Evolutionary conservation across 2,888 invertebrate species (phyloP).

Genomic region (Argyresthia albistria): DNA sequence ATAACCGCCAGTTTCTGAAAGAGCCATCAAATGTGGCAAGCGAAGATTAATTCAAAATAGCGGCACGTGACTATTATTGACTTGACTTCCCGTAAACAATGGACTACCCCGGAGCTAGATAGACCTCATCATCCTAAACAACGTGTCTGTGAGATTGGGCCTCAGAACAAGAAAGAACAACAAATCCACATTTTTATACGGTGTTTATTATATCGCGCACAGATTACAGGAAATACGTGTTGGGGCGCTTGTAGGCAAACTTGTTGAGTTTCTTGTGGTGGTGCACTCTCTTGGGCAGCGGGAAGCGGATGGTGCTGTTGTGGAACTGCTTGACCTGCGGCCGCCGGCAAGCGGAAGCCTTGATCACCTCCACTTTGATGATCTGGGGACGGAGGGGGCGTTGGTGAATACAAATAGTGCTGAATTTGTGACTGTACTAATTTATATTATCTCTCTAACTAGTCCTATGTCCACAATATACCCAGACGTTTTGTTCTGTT

Average conservation of each 20-base stretch:
- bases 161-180: constrained; percentile 6
- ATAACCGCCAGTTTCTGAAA: too few species aligned
- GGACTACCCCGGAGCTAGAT: too few species aligned
- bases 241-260: constrained; percentile 87
- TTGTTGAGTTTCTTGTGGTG: constrained; percentile 87
- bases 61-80: too few species aligned
- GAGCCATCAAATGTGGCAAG: too few species aligned
- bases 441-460: too few species aligned
- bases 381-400: constrained; percentile 74
- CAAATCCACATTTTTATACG: constrained; percentile 32
- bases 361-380: constrained; percentile 95
- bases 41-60: too few species aligned
- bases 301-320: constrained; percentile 96
- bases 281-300: constrained; percentile 92
- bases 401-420: not conserved
- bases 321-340: constrained; percentile 99
- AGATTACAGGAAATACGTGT: constrained; percentile 80
- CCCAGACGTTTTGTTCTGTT: too few species aligned
- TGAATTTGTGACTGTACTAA: too few species aligned
- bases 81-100: too few species aligned
- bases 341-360: constrained; percentile 90
- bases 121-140: too few species aligned
- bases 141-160: not conserved
- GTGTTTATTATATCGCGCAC: constrained; percentile 36
- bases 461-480: too few species aligned